Evolutionary conservation across 2,888 invertebrate genomes (phyloP).

Genomic region (Tortrix viridana): DNA sequence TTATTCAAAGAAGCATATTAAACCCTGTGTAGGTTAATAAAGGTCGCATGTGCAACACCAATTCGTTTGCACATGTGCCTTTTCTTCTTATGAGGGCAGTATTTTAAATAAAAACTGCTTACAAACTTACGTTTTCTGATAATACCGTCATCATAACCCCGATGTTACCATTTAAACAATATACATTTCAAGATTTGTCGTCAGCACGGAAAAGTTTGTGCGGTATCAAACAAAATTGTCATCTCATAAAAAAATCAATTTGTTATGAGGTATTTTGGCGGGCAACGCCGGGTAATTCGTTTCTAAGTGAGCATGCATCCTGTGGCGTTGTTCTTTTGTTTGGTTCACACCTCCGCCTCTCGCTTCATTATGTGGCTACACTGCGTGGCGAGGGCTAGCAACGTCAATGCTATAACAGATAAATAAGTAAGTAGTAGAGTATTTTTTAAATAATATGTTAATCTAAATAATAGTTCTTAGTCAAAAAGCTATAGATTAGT

Average conservation of each 20-base stretch:
- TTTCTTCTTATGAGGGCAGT: too few species aligned
- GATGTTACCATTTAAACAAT: not conserved
- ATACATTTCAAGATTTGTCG: not conserved
- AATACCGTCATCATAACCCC: not conserved
- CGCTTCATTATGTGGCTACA: slow-evolving; percentile 61
- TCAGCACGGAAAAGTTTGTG: slow-evolving; percentile 7
- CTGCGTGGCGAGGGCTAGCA: slow-evolving; percentile 46
- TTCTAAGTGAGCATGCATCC: slow-evolving; percentile 75
- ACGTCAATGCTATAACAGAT: not conserved
- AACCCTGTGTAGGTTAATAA: too few species aligned
- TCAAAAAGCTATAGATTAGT: too few species aligned
- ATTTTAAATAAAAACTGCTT: too few species aligned
- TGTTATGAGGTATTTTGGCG: slow-evolving; percentile 59
- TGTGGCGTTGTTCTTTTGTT: slow-evolving; percentile 57
- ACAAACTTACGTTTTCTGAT: not conserved
- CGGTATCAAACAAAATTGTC: slow-evolving; percentile 32
- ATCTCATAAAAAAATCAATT: slow-evolving; percentile 64
- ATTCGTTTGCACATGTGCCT: too few species aligned
- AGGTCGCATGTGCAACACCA: too few species aligned
- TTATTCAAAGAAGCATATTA: too few species aligned
- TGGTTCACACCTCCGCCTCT: slow-evolving; percentile 46
- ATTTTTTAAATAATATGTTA: too few species aligned
- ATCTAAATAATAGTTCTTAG: too few species aligned
- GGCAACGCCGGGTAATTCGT: slow-evolving; percentile 62
- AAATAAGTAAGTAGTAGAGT: not conserved